These are phyloP conservation scores for Sternotherus odoratus DNA, from an alignment of 2,797 vertebrate genomes.

Conservation along the genomic window DNA sequence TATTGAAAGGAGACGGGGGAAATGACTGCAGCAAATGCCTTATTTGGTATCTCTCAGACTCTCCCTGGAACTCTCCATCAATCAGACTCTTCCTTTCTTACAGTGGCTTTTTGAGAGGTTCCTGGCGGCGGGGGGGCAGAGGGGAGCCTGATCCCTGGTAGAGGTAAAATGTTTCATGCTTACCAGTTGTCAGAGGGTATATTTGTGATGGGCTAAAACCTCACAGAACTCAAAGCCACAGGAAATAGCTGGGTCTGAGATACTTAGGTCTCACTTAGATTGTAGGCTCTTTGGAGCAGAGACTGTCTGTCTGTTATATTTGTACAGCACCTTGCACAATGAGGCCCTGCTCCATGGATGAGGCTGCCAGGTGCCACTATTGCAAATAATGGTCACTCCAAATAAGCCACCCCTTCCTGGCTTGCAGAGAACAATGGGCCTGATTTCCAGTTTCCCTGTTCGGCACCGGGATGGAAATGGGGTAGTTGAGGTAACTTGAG, in stretches of 20 bases:
- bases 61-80: not conserved
- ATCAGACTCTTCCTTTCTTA: not conserved
- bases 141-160: not conserved
- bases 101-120: rapidly evolving
- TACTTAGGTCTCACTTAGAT: not conserved
- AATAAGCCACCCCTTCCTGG: too few relatives aligned
- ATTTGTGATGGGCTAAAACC: not conserved
- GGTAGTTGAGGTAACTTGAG: too few relatives aligned
- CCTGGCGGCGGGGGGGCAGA: too few relatives aligned
- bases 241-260: not conserved
- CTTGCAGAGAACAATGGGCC: too few relatives aligned
- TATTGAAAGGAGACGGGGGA: not conserved
- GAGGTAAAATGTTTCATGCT: not conserved
- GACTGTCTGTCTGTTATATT: not conserved
- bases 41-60: not conserved
- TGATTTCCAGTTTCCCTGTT: too few relatives aligned
- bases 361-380: too few relatives aligned
- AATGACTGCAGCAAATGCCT: not conserved
- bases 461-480: too few relatives aligned
- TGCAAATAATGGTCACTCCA: too few relatives aligned
- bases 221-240: not conserved
- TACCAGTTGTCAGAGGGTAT: not conserved
- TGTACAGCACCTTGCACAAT: not conserved
- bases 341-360: not conserved
- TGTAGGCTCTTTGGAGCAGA: not conserved